A percentile compares a stretch with the other conserved stretches of the same genome.
Conservation (phyloP, 2,113 vertebrate species). For the Phoxinus phoxinus region DNA sequence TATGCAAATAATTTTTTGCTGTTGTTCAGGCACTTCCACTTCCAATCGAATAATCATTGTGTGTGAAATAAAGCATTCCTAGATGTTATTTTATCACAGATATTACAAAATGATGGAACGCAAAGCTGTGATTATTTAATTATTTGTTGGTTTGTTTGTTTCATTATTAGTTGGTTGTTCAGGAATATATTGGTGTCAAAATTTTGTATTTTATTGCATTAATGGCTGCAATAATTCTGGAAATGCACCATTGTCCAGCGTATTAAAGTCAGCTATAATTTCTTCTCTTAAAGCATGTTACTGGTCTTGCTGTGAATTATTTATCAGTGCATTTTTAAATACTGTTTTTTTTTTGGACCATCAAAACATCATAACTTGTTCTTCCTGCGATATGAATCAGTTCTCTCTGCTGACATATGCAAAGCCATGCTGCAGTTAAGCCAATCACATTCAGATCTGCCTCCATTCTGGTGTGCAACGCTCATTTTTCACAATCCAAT, state of each 20-base stretch:
- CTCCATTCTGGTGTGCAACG: background rate
- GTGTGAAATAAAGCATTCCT: background rate
- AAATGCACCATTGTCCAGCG: background rate
- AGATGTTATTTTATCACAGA: slow-evolving; percentile 10
- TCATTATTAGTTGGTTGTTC: background rate
- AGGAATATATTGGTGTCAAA: background rate
- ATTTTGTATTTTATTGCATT: background rate
- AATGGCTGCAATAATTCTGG: background rate
- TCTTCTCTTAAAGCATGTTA: background rate
- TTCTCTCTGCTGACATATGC: background rate
- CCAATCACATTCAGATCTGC: background rate
- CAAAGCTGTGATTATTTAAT: background rate
- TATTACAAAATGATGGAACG: background rate
- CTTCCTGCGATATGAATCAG: background rate
- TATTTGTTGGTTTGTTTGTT: background rate
- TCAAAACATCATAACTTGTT: background rate
- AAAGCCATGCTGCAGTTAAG: background rate
- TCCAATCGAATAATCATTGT: background rate
- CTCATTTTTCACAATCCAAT: background rate
- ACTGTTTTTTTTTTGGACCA: background rate
- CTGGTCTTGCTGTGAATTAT: background rate
- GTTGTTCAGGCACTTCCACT: slow-evolving; percentile 15
- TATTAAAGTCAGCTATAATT: background rate
- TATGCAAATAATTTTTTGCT: slow-evolving; percentile 17
- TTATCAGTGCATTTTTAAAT: background rate